These are phyloP conservation scores for Darevskia nairensis DNA, from an alignment of 2,797 vertebrate species.

Conservation along the genomic window DNA sequence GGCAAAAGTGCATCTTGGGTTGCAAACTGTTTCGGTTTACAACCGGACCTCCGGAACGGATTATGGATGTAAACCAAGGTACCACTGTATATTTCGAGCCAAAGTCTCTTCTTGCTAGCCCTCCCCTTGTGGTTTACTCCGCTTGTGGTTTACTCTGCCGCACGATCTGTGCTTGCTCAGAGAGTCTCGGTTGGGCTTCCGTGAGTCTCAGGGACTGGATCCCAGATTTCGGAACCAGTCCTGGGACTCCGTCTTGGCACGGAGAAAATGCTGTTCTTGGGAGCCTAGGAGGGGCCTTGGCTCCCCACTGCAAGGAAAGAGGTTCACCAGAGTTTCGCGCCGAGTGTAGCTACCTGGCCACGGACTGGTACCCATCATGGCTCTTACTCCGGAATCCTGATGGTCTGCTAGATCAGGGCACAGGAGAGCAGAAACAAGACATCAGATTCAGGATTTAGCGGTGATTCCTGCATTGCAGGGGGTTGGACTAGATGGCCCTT, in stretches of 20 bases:
- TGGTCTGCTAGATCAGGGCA: slow-evolving; percentile 27
- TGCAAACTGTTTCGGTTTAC: no score
- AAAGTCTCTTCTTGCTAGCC: neutral
- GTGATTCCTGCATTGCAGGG: no score
- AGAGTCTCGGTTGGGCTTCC: neutral
- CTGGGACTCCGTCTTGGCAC: neutral
- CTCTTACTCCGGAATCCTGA: slow-evolving; percentile 63
- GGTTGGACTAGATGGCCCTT: no score
- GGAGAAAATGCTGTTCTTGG: neutral
- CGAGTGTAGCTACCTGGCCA: slow-evolving; percentile 66
- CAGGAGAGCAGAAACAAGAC: neutral
- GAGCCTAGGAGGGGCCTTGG: neutral
- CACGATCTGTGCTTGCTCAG: neutral
- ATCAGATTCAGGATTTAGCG: rapidly evolving
- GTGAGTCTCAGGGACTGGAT: neutral
- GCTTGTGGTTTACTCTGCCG: neutral
- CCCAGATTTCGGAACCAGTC: no score
- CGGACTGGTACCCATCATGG: slow-evolving; percentile 71
- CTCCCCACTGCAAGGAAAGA: no score
- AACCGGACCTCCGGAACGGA: no score
- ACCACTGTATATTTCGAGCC: neutral
- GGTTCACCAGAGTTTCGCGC: neutral
- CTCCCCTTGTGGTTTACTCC: neutral
- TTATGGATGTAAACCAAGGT: no score
- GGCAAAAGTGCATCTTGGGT: no score